A percentile compares a stretch with the other conserved stretches of the same genome.
These are phyloP conservation scores for Drosophila pectinifera DNA, from an alignment of 1,140 invertebrate genomes.

Conservation along the genomic window DNA sequence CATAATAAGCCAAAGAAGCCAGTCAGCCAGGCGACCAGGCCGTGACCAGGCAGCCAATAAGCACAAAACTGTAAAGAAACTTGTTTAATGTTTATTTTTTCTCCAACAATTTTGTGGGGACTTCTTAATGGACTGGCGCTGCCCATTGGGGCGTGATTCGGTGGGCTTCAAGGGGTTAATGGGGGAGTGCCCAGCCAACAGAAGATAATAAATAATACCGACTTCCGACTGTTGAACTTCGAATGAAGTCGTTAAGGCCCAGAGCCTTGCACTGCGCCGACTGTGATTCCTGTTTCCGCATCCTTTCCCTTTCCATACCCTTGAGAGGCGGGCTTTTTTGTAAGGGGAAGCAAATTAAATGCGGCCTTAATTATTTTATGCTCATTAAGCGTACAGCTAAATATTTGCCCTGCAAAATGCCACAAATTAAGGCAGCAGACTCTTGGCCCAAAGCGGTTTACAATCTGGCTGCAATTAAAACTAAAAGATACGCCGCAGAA, in stretches of 20 bases:
- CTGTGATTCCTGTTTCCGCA: conserved; percentile 37
- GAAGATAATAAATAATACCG: conserved; percentile 30
- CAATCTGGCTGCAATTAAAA: conserved; percentile 64
- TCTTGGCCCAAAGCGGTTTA: conserved; percentile 75
- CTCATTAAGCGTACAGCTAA: conserved; percentile 66
- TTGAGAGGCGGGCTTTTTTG: conserved; percentile 24
- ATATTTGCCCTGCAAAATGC: conserved; percentile 53
- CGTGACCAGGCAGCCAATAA: conserved; percentile 67
- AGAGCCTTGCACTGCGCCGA: conserved; percentile 5
- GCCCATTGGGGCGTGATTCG: conserved; percentile 48
- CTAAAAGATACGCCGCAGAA: conserved; percentile 12
- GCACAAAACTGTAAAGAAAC: conserved; percentile 74
- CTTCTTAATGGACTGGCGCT: conserved; percentile 71
- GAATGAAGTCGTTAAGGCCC: conserved; percentile 43
- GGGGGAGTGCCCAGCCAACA: conserved; percentile 14
- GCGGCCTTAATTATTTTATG: conserved; percentile 79
- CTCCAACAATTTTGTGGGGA: conserved; percentile 13
- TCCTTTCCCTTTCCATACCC: conserved; percentile 59
- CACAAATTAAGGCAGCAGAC: conserved; percentile 57
- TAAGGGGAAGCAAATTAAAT: conserved; percentile 65
- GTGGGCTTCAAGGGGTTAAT: conserved; percentile 47
- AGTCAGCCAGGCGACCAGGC: conserved; percentile 66
- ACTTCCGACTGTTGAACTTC: conserved; percentile 23
- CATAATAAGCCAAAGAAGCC: conserved; percentile 77
- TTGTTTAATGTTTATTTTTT: conserved; percentile 60